Conservation (phyloP, 2,113 vertebrate species). For the Ia io region DNA sequence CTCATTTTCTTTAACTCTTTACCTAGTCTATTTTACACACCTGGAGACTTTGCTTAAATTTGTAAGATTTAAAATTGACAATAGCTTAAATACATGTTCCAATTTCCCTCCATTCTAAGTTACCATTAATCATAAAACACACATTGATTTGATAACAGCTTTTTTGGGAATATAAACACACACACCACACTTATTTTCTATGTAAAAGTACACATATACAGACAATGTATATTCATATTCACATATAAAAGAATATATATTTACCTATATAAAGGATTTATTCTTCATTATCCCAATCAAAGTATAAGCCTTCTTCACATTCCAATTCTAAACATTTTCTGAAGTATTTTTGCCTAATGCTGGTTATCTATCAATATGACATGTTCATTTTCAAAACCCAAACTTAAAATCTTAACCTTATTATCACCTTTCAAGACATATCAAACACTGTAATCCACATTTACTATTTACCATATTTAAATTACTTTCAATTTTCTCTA, state of each 20-base stretch:
- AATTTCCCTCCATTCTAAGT: background rate
- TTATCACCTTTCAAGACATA: slow-evolving; percentile 15
- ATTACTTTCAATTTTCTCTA: slow-evolving; percentile 55
- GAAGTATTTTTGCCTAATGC: background rate
- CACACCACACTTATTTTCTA: background rate
- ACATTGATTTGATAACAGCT: background rate
- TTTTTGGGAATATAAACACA: background rate
- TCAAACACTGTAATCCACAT: slow-evolving; percentile 23
- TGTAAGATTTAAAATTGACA: slow-evolving; percentile 29
- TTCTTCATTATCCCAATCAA: background rate
- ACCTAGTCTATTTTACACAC: background rate
- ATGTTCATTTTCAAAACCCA: slow-evolving; percentile 32
- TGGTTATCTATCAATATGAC: background rate
- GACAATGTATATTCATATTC: background rate
- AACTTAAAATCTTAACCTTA: slow-evolving; percentile 11
- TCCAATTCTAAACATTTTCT: slow-evolving; percentile 26
- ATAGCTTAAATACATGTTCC: background rate
- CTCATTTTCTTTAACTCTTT: slow-evolving; percentile 4
- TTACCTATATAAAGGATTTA: background rate
- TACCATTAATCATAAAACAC: background rate
- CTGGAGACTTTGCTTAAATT: background rate
- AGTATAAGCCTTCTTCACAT: background rate
- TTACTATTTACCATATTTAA: slow-evolving; percentile 38
- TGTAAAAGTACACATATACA: background rate
- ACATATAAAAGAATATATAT: background rate